Evolutionary conservation across 2,113 vertebrate genomes (phyloP), one percentile per base, ranked within the genome.

Genomic region (Felis catus): DNA sequence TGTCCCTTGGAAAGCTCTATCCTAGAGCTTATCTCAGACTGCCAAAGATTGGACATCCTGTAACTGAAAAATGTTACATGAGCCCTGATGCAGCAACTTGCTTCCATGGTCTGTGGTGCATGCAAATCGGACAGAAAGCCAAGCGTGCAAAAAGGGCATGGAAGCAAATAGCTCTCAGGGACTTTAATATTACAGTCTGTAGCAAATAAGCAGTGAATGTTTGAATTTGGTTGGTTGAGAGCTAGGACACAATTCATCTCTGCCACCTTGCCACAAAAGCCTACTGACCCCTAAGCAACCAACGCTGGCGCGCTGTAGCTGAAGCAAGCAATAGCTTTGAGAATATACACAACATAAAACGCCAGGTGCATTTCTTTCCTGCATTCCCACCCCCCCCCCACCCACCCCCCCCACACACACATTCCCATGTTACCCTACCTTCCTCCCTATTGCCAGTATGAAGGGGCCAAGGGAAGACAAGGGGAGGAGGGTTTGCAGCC

Each of bases 251-350:
- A 97, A 61, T 85, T 97, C 70, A 70, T 15, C 10, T 98, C 86
- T 95, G 92, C 82, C 93, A 93, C 86, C 55, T 87, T 91, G 88
- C 89, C 97, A 95, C 92, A 93, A 95, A 61, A 96, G 91, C 83
- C 73, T 92, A 97, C 0, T 0, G 45, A 95, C 89, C 87, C 96
- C 92, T 76, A 92, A 97, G 96, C 98, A 23, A 97, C 85, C 76
- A 83, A 92, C 93, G 63, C 61, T 53, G 76, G 94, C 76, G 88
- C 93, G 78, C 86, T 96, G 83, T 65, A 94, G 97, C 89, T 94
- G 79, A 98, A 98, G 98, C 98, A 16, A 98, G 97, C 97, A 95
- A 96, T 93, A 98, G 94, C 90, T 97, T 91, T 98, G 90, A 96
- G 97, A 91, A 97, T 98, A 95, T 97, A 97, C 19, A 93, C 94